Percentiles rank a stretch among this genome's conserved stretches.
phyloP scores from a whole-genome alignment of 2,888 invertebrate species.

The Drosophila helvetica region DNA sequence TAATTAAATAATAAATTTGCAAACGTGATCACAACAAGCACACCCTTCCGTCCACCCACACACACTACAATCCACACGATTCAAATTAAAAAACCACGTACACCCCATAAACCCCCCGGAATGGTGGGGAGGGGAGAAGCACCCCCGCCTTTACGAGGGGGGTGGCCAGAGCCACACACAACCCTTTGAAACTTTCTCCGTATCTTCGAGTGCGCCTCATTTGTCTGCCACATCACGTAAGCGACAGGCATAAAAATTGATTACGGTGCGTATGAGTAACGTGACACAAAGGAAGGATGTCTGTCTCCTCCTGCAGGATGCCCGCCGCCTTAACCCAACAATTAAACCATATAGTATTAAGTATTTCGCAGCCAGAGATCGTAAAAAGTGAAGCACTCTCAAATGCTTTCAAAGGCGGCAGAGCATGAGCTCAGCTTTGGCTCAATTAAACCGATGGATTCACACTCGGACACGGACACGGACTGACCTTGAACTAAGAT shows the following conservation, averaged over 20 bases:
- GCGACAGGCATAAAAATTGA: constrained; percentile 77
- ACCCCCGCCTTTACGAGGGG: background rate
- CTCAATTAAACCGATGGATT: no score
- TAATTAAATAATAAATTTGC: constrained; percentile 69
- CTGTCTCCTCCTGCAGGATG: constrained; percentile 30
- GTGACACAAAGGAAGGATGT: constrained; percentile 19
- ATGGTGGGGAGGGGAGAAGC: background rate
- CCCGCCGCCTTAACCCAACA: constrained; percentile 1
- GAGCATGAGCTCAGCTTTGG: background rate
- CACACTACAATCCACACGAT: constrained; percentile 45
- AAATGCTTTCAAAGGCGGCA: background rate
- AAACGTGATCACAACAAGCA: constrained; percentile 56
- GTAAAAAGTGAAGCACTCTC: constrained; percentile 10
- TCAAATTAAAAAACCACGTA: constrained; percentile 55
- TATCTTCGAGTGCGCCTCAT: constrained; percentile 38
- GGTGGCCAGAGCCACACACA: no score
- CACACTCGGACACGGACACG: background rate
- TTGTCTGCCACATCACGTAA: constrained; percentile 78
- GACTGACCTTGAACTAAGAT: background rate
- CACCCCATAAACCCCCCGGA: constrained; percentile 5
- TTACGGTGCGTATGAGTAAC: constrained; percentile 68
- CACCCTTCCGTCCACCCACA: background rate
- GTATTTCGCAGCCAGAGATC: constrained; percentile 19
- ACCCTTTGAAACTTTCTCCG: constrained; percentile 47
- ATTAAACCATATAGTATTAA: constrained; percentile 24